Conservation (phyloP, 2,888 invertebrate genomes). For the Orthonevra nobilis region DNA sequence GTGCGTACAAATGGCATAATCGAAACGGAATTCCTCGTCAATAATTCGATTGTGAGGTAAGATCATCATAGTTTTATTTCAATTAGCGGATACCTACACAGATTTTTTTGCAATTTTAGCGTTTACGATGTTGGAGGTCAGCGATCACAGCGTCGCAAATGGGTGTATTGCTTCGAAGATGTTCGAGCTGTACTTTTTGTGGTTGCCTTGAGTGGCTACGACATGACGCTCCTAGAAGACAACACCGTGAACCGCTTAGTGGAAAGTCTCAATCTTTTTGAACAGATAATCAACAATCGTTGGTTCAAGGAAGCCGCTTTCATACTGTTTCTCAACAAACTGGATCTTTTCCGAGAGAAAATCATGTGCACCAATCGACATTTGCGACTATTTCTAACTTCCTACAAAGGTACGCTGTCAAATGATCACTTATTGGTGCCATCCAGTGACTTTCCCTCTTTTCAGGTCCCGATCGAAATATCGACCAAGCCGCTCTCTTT, state of each 20-base stretch:
- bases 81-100: too few relatives aligned
- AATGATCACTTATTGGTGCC: background rate
- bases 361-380: slow-evolving; percentile 84
- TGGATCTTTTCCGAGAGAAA: slow-evolving; percentile 85
- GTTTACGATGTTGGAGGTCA: slow-evolving; percentile 86
- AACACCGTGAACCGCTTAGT: slow-evolving; percentile 83
- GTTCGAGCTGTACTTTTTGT: slow-evolving; percentile 84
- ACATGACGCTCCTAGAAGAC: slow-evolving; percentile 85
- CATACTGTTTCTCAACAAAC: slow-evolving; percentile 84
- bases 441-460: background rate
- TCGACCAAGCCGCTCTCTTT: slow-evolving; percentile 83
- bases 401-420: slow-evolving; percentile 81
- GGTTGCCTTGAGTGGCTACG: slow-evolving; percentile 84
- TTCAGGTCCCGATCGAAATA: slow-evolving; percentile 83
- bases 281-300: slow-evolving; percentile 84
- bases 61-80: background rate
- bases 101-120: slow-evolving; percentile 77
- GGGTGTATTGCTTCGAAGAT: slow-evolving; percentile 86
- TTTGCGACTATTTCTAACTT: slow-evolving; percentile 83
- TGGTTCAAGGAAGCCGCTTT: slow-evolving; percentile 84
- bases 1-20: slow-evolving; percentile 85
- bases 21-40: slow-evolving; percentile 84
- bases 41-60: slow-evolving; percentile 81
- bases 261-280: slow-evolving; percentile 84
- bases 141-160: slow-evolving; percentile 84